These are phyloP conservation scores for Trichogramma evanescens DNA, from an alignment of 2,888 invertebrate genomes.

Conservation along the genomic window DNA sequence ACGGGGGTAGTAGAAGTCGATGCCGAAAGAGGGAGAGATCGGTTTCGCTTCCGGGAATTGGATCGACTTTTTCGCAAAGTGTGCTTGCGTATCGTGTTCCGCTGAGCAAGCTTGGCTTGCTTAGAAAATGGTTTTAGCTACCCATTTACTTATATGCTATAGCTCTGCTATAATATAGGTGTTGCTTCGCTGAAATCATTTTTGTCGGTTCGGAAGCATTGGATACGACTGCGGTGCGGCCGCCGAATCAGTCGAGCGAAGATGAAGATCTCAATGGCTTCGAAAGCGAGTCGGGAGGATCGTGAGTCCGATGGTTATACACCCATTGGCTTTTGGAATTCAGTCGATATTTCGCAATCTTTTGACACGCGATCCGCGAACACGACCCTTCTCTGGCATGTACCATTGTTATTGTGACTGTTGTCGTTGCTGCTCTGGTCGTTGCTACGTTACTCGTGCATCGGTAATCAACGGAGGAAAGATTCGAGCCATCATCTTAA, in stretches of 20 bases:
- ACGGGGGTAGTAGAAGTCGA: too few relatives aligned
- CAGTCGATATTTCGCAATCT: neutral
- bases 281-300: neutral
- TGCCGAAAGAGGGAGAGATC: conserved; percentile 20
- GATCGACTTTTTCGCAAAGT: conserved; percentile 29
- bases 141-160: neutral
- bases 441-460: too few relatives aligned
- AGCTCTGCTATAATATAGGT: too few relatives aligned
- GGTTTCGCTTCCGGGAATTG: conserved; percentile 37
- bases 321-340: too few relatives aligned
- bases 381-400: too few relatives aligned
- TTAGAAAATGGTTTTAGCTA: conserved; percentile 13
- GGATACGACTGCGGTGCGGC: too few relatives aligned
- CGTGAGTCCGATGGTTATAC: neutral
- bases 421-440: too few relatives aligned
- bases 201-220: neutral
- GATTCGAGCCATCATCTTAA: too few relatives aligned
- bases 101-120: conserved; percentile 21
- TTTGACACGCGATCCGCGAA: conserved; percentile 12
- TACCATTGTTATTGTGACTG: too few relatives aligned
- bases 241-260: neutral
- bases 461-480: too few relatives aligned
- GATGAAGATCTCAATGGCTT: neutral
- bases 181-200: neutral
- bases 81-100: conserved; percentile 18